These are phyloP conservation scores for Charadrius vociferus DNA, from an alignment of 2,113 vertebrate species.

Conservation along the genomic window DNA sequence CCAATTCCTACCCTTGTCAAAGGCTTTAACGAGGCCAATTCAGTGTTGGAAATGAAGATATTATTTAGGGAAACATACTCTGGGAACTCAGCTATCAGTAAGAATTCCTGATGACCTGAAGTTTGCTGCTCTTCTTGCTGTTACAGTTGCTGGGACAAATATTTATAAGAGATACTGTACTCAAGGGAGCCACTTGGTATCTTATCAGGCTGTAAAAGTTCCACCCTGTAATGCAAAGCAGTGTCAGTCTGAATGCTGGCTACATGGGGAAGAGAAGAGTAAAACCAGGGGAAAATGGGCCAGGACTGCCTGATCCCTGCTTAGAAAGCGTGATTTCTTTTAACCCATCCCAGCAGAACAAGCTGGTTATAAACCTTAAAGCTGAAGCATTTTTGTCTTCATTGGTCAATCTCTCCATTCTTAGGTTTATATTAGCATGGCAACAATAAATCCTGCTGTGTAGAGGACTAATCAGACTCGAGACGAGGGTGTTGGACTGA, in stretches of 20 bases:
- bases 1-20: background rate
- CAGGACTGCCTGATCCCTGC: background rate
- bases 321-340: background rate
- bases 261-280: background rate
- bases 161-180: background rate
- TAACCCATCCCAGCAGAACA: background rate
- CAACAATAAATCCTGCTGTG: background rate
- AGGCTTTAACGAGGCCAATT: background rate
- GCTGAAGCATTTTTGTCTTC: background rate
- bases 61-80: background rate
- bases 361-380: background rate
- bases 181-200: background rate
- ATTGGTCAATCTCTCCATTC: background rate
- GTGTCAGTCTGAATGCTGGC: background rate
- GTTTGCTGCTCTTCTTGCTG: background rate
- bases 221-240: background rate
- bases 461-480: background rate
- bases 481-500: background rate
- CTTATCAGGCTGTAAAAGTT: background rate
- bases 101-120: background rate
- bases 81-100: background rate
- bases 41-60: background rate
- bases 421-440: background rate
- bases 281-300: background rate
- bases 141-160: background rate